phyloP scores from a whole-genome alignment of 2,797 vertebrate species.

The Artibeus jamaicensis region DNA sequence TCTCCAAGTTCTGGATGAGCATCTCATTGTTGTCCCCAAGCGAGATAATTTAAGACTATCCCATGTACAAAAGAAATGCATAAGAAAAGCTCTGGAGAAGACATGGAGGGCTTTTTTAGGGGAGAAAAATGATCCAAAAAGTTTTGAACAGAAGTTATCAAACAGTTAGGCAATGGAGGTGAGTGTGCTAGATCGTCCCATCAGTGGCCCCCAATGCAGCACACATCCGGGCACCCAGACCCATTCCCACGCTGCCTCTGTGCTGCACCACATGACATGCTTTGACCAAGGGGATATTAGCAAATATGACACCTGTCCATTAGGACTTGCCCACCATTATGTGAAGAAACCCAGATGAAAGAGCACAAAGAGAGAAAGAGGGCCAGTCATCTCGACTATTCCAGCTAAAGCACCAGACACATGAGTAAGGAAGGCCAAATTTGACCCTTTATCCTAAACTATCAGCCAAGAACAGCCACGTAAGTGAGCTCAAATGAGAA shows the following conservation, averaged over 20 bases:
- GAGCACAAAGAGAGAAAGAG: neutral
- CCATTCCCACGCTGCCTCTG: neutral
- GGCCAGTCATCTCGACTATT: neutral
- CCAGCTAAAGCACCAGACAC: neutral
- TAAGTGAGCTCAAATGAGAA: neutral
- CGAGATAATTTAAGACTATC: neutral
- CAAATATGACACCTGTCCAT: neutral
- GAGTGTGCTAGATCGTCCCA: neutral
- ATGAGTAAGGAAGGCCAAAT: neutral
- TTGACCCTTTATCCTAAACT: neutral
- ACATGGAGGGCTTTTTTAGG: neutral
- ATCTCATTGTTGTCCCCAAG: neutral
- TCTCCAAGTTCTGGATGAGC: constrained; percentile 25
- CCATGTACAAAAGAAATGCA: neutral
- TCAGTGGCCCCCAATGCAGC: neutral
- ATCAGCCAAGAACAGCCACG: neutral
- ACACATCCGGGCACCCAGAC: neutral
- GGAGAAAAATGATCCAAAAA: constrained; percentile 1
- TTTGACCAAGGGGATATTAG: neutral
- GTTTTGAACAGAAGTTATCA: neutral
- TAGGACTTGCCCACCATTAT: neutral
- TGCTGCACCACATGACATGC: neutral
- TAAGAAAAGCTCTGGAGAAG: neutral
- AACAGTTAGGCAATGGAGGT: neutral
- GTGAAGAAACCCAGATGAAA: neutral